Percentiles rank a stretch among this genome's conserved stretches.
Conservation (phyloP, 2,797 vertebrate genomes). For the Gymnothorax javanicus region DNA sequence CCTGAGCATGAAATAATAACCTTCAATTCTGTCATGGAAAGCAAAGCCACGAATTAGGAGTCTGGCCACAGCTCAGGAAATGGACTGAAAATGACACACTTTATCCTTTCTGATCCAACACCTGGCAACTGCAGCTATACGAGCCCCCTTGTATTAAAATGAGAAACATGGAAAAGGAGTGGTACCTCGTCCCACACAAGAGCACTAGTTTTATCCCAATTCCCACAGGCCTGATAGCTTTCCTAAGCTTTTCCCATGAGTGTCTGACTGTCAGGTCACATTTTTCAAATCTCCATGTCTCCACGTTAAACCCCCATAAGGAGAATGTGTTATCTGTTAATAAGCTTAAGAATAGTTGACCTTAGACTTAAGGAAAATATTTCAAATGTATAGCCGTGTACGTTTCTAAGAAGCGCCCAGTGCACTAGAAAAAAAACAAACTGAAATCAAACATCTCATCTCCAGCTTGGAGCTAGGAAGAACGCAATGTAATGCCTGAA, state of each 20-base stretch:
- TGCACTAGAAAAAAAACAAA: too few relatives aligned
- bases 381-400: too few relatives aligned
- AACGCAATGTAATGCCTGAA: too few relatives aligned
- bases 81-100: slow-evolving; percentile 12
- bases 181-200: neutral
- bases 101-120: slow-evolving; percentile 10
- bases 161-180: neutral
- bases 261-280: neutral
- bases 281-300: neutral
- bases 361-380: neutral
- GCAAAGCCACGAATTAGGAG: slow-evolving; percentile 19
- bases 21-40: neutral
- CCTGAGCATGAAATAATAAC: neutral
- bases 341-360: neutral
- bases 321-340: neutral
- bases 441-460: too few relatives aligned
- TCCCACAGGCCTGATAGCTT: neutral
- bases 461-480: too few relatives aligned
- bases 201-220: neutral
- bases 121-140: neutral
- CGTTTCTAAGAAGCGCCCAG: too few relatives aligned
- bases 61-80: slow-evolving; percentile 7
- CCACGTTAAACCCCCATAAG: neutral
- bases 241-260: neutral
- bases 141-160: neutral